Evolutionary conservation across 2,113 vertebrate genomes (phyloP).

Genomic region (Rattus rattus): DNA sequence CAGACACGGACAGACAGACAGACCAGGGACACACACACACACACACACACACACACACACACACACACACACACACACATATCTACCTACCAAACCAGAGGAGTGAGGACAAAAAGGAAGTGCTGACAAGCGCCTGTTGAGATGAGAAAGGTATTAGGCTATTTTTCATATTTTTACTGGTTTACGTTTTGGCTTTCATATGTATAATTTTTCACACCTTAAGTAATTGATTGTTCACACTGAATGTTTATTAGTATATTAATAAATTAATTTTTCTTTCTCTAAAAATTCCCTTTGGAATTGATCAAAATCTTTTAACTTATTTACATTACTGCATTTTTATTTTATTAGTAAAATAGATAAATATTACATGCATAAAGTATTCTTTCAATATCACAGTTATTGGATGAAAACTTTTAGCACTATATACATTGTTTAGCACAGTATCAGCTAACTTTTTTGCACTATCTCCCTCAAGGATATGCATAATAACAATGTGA

Average conservation of each 20-base stretch:
- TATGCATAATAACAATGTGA: neutral
- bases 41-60: neutral
- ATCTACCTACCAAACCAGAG: neutral
- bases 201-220: constrained; percentile 13
- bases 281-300: neutral
- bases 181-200: neutral
- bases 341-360: neutral
- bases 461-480: neutral
- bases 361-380: neutral
- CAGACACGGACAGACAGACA: too few species aligned
- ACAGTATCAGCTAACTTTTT: neutral
- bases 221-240: neutral
- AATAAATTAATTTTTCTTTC: neutral
- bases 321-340: neutral
- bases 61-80: neutral
- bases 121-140: neutral
- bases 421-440: fast-evolving
- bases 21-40: neutral
- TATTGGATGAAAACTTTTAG: neutral
- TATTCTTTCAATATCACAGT: neutral
- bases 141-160: neutral
- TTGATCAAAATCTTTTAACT: neutral
- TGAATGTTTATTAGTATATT: constrained; percentile 10
- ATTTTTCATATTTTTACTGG: neutral
- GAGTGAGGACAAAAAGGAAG: neutral